These are phyloP conservation scores for Thinocorus orbignyianus DNA, from an alignment of 2,113 vertebrate genomes.

Conservation along the genomic window DNA sequence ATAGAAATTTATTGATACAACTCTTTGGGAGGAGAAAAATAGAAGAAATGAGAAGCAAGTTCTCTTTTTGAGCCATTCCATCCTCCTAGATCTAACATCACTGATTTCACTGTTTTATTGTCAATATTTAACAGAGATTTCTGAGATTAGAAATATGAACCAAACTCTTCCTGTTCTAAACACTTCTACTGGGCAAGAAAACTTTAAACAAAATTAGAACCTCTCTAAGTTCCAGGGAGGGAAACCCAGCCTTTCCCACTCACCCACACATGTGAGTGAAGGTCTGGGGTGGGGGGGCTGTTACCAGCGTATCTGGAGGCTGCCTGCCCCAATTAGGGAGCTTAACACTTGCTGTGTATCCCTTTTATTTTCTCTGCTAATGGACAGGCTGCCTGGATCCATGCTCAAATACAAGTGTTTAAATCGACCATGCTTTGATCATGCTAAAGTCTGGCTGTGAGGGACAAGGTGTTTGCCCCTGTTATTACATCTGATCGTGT, in stretches of 20 bases:
- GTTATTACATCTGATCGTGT: not conserved
- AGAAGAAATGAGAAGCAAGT: not conserved
- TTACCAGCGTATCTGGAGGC: not conserved
- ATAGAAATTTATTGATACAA: not conserved
- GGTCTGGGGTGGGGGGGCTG: not conserved
- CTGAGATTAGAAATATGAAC: not conserved
- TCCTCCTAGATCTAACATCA: not conserved
- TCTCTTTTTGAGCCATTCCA: not conserved
- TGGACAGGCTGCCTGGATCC: not conserved
- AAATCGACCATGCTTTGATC: not conserved
- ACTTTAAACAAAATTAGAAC: not conserved
- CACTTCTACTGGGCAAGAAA: not conserved
- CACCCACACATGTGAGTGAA: fast-evolving
- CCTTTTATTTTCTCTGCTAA: not conserved
- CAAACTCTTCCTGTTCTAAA: not conserved
- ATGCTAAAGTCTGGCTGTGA: not conserved
- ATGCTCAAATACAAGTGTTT: not conserved
- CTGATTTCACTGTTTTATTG: not conserved
- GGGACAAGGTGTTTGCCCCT: not conserved
- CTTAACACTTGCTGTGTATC: not conserved
- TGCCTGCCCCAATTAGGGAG: not conserved
- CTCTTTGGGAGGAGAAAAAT: not conserved
- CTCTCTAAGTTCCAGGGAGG: not conserved
- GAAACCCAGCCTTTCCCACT: not conserved
- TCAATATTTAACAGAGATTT: not conserved